Percentiles rank a stretch among this genome's conserved stretches.
Evolutionary conservation across 2,797 vertebrate genomes (phyloP).

Genomic region (Coreius guichenoti): DNA sequence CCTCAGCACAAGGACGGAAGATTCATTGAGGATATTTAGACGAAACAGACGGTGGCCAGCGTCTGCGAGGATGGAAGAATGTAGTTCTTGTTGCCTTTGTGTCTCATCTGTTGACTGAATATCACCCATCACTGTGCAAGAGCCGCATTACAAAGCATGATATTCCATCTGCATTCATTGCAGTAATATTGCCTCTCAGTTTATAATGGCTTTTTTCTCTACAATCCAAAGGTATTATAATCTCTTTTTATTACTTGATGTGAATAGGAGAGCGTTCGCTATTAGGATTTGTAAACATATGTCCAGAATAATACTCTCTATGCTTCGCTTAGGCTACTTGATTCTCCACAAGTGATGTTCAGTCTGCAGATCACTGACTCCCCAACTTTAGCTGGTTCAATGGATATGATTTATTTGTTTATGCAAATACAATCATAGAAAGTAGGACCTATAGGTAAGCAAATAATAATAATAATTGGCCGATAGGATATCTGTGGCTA

Average conservation of each 20-base stretch:
- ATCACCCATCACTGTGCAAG: conserved; percentile 10
- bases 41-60: conserved; percentile 25
- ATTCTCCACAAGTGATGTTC: not conserved
- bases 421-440: not conserved
- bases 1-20: conserved; percentile 28
- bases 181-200: conserved; percentile 16
- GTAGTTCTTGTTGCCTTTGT: conserved; percentile 35
- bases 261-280: not conserved
- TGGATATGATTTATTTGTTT: not conserved
- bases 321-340: conserved; percentile 4
- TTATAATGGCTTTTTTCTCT: conserved; percentile 33
- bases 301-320: not conserved
- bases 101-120: conserved; percentile 41
- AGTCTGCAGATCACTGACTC: not conserved
- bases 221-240: conserved; percentile 25
- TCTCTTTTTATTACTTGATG: not conserved
- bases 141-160: conserved; percentile 14
- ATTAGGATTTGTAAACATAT: conserved; percentile 12
- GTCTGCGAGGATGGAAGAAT: conserved; percentile 32
- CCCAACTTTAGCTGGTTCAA: not conserved
- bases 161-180: conserved; percentile 31
- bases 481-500: conserved; percentile 15
- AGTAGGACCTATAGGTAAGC: not conserved
- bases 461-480: not conserved
- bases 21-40: conserved; percentile 41